Evolutionary conservation across 2,113 vertebrate species (phyloP), one percentile per base, ranked within the genome.

Genomic region (Carassius gibelio): DNA sequence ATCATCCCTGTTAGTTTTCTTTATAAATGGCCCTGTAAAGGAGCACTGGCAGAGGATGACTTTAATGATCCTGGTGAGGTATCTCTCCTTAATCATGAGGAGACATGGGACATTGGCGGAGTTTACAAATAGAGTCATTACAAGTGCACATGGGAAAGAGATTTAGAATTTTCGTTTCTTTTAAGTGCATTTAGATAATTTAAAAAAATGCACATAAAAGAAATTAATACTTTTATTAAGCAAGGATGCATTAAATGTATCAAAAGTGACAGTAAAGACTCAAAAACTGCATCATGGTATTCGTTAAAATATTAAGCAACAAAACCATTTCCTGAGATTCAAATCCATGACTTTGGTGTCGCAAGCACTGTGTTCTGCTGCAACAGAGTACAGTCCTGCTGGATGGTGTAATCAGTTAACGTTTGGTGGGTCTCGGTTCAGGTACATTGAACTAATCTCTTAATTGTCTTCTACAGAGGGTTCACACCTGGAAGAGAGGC

Each of bases 81-180:
- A 76, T 55, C 15, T 52, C 15, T 55, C 45, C 57, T 81, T 19
- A 86, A 89, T 88, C 89, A 86, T 71, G 26, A 38, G 0, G 83
- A 85, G 52, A 84, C 69, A 80, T 81, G 48, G 87, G 87, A 79
- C 75, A 26, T 82, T 86, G 14, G 87, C 84, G 72, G 69, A 77
- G 89, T 92, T 90, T 89, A 90, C 87, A 88, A 90, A 87, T 85
- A 90, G 84, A 50, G 86, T 89, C 87, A 88, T 91, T 89, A 79
- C 77, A 78, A 59, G 64, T 72, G 83, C 80, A 80, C 42, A 74
- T 62, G 89, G 89, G 86, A 87, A 23, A 71, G 78, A 88, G 52
- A 68, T 86, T 87, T 59, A 3, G 57, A 59, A n/a, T 59, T 59
- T 59, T 8, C 8, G 19, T 8, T n/a, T 59, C 0, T 21, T 80